These are phyloP conservation scores for Drosophila pruinosa DNA, from an alignment of 1,140 invertebrate species.

Conservation along the genomic window DNA sequence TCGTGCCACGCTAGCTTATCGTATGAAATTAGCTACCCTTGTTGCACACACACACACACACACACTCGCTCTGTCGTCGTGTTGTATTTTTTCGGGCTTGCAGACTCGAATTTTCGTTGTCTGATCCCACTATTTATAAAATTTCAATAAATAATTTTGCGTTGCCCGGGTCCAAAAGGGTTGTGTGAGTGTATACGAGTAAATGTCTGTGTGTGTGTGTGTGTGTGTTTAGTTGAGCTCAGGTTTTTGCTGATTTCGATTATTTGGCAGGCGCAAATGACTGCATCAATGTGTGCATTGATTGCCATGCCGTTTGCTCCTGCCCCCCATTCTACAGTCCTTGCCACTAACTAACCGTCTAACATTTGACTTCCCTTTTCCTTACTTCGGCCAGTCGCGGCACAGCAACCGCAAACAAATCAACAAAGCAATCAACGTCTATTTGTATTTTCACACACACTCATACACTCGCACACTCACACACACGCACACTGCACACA, in stretches of 20 bases:
- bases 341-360: conserved; percentile 66
- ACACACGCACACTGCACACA: neutral
- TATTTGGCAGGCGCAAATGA: conserved; percentile 61
- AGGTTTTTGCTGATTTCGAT: conserved; percentile 67
- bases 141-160: conserved; percentile 81
- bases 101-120: conserved; percentile 78
- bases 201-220: neutral
- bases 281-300: conserved; percentile 72
- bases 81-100: conserved; percentile 60
- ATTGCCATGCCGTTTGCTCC: conserved; percentile 47
- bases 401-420: conserved; percentile 76
- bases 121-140: conserved; percentile 82
- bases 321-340: conserved; percentile 1
- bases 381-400: conserved; percentile 26
- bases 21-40: conserved; percentile 78
- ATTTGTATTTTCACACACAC: conserved; percentile 75
- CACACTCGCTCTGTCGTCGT: neutral
- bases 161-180: conserved; percentile 46
- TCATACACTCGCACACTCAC: conserved; percentile 1
- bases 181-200: conserved; percentile 4
- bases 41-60: conserved; percentile 36
- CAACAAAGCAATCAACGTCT: conserved; percentile 81
- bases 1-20: conserved; percentile 73
- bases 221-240: conserved; percentile 20
- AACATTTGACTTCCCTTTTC: conserved; percentile 47